Evolutionary conservation across 2,888 invertebrate genomes (phyloP).

Genomic region (Aelia acuminata): DNA sequence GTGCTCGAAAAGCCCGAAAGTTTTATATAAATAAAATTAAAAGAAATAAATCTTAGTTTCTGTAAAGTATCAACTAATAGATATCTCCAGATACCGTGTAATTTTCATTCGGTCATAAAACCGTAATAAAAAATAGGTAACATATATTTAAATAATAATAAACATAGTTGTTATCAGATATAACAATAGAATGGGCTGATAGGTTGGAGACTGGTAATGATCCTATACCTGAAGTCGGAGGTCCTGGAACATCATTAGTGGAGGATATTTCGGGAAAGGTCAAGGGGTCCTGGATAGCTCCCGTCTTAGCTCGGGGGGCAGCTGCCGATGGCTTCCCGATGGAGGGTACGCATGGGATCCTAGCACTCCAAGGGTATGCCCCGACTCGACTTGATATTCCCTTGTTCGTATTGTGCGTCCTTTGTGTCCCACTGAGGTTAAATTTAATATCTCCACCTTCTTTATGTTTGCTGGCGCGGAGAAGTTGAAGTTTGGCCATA

Average conservation of each 20-base stretch:
- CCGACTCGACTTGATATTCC: neutral
- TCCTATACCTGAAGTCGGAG: neutral
- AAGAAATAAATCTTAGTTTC: too few relatives aligned
- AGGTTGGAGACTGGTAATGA: neutral
- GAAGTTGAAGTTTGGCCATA: neutral
- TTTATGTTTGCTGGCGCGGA: neutral
- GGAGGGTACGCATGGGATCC: neutral
- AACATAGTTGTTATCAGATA: neutral
- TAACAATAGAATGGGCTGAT: neutral
- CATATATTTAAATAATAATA: too few relatives aligned
- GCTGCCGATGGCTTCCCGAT: neutral
- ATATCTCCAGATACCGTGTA: too few relatives aligned
- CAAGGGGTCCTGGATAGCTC: neutral
- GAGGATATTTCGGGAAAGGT: slow-evolving; percentile 39
- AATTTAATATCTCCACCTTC: slow-evolving; percentile 13
- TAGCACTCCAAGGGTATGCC: neutral
- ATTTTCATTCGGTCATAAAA: too few relatives aligned
- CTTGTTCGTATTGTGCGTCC: neutral
- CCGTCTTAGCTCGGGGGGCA: neutral
- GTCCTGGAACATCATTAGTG: neutral
- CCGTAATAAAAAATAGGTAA: too few relatives aligned
- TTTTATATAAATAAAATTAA: too few relatives aligned
- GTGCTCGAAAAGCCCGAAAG: too few relatives aligned
- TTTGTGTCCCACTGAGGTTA: neutral
- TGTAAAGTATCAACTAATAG: too few relatives aligned